Base-by-base conservation (phyloP, 2,113 vertebrate genomes). In the Paraplagusia blochii region DNA sequence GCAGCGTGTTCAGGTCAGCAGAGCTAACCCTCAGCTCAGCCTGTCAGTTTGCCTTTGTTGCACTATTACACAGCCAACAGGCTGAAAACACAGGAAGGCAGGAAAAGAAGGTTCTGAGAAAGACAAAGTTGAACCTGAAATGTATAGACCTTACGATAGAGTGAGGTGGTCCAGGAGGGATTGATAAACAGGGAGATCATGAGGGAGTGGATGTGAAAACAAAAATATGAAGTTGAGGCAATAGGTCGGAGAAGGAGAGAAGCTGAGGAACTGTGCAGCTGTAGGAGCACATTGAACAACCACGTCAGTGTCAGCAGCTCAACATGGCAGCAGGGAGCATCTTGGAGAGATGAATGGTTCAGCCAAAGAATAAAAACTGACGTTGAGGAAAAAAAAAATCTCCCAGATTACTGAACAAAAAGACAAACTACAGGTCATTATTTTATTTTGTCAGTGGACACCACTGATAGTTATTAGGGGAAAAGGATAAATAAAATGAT, bases 231-330 rank as follows among this genome's bases (percentile, higher is more conserved):
- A 68, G 57, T 72, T 9, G 44, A 38, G n/a, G 52, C 54, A 50
- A n/a, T n/a, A n/a, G n/a, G n/a, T n/a, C 36, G 68, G 66, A 42
- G 50, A 71, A 39, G 29, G 50, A 50, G 63, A 59, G 72, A 54
- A 47, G 46, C 52, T 66, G 35, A 60, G 58, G 44, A 68, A 76
- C 40, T 57, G 73, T 82, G 81, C 77, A 82, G 83, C 83, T 85
- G 83, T 81, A 74, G 40, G 68, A 78, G 61, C 34, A 22, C 79
- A 73, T 82, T 71, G 73, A 83, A 81, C 79, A 82, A 79, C 82
- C 74, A 59, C 76, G 66, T 82, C 82, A 81, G 77, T 85, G 79
- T 85, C 79, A 81, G 76, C 57, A 11, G 29, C 75, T 76, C 68
- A 49, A 75, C 79, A 76, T 71, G 61, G 74, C 42, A 9, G 15